phyloP scores from a whole-genome alignment of 2,113 vertebrate genomes.

The Sceloporus undulatus region DNA sequence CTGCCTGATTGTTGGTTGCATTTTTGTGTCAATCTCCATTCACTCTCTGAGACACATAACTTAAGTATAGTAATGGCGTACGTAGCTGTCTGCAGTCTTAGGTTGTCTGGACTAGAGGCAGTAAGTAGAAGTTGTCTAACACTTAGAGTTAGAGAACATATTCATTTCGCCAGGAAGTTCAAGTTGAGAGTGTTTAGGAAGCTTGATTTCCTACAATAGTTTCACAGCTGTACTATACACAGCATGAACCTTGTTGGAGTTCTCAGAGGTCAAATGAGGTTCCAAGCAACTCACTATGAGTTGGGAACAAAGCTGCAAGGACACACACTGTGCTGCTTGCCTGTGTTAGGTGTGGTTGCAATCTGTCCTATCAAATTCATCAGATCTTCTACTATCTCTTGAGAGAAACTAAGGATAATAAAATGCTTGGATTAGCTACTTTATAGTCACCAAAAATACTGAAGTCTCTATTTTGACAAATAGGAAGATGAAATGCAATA shows the following conservation, averaged over 20 bases:
- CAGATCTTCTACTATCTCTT: background rate
- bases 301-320: background rate
- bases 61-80: background rate
- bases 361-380: background rate
- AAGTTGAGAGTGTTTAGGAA: background rate
- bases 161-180: background rate
- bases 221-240: background rate
- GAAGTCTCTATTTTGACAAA: background rate
- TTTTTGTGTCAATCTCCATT: background rate
- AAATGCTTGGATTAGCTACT: background rate
- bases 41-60: too few species aligned
- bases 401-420: background rate
- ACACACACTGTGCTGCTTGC: background rate
- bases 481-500: background rate
- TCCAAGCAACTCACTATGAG: background rate
- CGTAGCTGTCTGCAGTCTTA: background rate
- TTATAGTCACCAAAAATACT: background rate
- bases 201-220: background rate
- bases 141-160: background rate
- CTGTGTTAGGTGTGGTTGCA: conserved; percentile 3
- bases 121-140: background rate
- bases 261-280: background rate
- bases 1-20: background rate
- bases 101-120: background rate
- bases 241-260: background rate